phyloP scores from a whole-genome alignment of 2,113 vertebrate species.

The Athene noctua region DNA sequence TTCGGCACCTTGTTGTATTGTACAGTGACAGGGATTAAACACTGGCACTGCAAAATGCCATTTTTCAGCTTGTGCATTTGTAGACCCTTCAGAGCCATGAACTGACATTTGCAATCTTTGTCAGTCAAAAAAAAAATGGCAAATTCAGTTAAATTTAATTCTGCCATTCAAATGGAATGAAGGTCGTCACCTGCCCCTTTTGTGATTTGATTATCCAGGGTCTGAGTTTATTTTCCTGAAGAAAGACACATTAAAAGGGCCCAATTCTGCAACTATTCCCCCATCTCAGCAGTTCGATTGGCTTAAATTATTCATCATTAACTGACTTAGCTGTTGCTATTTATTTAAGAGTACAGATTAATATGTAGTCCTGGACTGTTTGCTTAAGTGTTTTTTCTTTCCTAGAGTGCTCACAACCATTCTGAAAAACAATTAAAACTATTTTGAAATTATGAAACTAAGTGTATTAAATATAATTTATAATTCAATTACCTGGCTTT shows the following conservation, averaged over 20 bases:
- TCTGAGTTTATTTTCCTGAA: conserved; percentile 37
- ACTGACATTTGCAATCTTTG: conserved; percentile 65
- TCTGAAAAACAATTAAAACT: conserved; percentile 1
- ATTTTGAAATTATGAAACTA: conserved; percentile 4
- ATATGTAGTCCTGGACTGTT: background rate
- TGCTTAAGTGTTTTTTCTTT: background rate
- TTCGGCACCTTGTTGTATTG: conserved; percentile 29
- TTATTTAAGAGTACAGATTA: conserved; percentile 49
- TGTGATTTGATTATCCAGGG: conserved; percentile 59
- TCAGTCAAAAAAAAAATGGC: conserved; percentile 65
- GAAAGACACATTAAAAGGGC: background rate
- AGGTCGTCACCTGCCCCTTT: conserved; percentile 60
- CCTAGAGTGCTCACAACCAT: background rate
- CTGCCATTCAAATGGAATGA: conserved; percentile 69
- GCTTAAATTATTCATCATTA: conserved; percentile 49
- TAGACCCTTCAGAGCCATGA: conserved; percentile 56
- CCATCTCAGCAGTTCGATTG: background rate
- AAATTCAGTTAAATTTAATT: conserved; percentile 74
- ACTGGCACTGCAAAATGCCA: conserved; percentile 60
- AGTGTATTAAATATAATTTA: conserved; percentile 17
- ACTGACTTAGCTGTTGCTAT: conserved; percentile 1
- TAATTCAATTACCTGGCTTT: conserved; percentile 51
- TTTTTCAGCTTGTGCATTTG: conserved; percentile 55
- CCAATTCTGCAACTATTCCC: background rate
- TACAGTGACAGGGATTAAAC: conserved; percentile 53